Percentiles rank a stretch among this genome's conserved stretches.
Evolutionary conservation across 1,140 invertebrate species (phyloP).

Genomic region (Drosophila parvula): DNA sequence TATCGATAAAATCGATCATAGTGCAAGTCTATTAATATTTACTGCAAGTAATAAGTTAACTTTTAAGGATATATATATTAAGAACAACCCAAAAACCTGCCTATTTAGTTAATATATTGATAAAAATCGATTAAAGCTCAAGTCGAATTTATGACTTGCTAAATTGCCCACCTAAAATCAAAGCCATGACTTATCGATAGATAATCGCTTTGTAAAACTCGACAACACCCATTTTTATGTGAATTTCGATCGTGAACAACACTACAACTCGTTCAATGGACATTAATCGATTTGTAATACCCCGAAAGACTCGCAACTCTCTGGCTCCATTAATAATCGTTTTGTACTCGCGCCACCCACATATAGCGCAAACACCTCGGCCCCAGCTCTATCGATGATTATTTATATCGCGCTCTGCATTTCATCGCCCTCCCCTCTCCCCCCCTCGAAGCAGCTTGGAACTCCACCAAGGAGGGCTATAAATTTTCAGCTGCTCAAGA

Average conservation of each 20-base stretch:
- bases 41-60: too few species aligned
- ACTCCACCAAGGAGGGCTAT: slow-evolving; percentile 21
- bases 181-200: slow-evolving; percentile 22
- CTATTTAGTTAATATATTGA: neutral
- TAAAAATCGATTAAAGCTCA: neutral
- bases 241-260: slow-evolving; percentile 18
- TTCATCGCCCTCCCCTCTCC: neutral
- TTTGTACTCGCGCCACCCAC: slow-evolving; percentile 48
- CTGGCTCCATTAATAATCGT: slow-evolving; percentile 48
- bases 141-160: neutral
- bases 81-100: too few species aligned
- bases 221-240: slow-evolving; percentile 12
- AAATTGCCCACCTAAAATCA: slow-evolving; percentile 11
- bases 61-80: too few species aligned
- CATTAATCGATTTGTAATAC: slow-evolving; percentile 49
- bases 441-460: too few species aligned
- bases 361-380: slow-evolving; percentile 25
- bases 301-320: neutral
- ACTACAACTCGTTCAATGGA: slow-evolving; percentile 5
- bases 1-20: neutral
- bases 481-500: slow-evolving; percentile 48
- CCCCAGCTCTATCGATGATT: slow-evolving; percentile 33
- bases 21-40: neutral
- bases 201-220: slow-evolving; percentile 20
- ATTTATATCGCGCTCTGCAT: slow-evolving; percentile 29